phyloP scores from a whole-genome alignment of 2,113 vertebrate species.

The Pygathrix nemaeus region DNA sequence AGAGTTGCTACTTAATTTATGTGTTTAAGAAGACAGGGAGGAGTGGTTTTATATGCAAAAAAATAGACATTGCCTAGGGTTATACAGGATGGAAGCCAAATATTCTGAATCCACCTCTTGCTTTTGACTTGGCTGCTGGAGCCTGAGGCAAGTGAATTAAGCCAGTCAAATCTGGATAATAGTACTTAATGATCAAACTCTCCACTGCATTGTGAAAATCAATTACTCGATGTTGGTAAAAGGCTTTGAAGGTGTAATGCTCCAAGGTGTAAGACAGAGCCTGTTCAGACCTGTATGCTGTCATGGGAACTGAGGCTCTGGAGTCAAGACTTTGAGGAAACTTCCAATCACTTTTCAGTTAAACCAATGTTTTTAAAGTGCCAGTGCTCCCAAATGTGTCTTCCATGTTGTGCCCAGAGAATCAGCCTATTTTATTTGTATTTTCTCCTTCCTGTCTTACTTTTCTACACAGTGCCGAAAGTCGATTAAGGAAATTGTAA shows the following conservation, averaged over 20 bases:
- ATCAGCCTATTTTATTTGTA: not conserved
- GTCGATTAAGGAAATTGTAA: not conserved
- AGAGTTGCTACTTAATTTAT: not conserved
- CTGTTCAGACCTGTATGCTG: conserved; percentile 38
- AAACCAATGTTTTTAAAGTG: conserved; percentile 39
- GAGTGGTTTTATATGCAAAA: not conserved
- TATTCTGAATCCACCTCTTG: conserved; percentile 4
- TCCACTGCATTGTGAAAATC: not conserved
- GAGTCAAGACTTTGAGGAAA: not conserved
- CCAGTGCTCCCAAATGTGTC: conserved; percentile 9
- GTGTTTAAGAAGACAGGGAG: not conserved
- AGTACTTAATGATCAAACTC: conserved; percentile 36
- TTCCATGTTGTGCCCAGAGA: not conserved
- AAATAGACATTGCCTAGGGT: not conserved
- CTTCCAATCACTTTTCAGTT: not conserved
- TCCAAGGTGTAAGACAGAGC: not conserved
- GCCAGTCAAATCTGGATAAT: conserved; percentile 22
- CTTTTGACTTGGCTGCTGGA: not conserved
- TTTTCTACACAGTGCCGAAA: not conserved
- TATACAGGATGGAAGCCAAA: not conserved
- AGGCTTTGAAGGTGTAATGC: conserved; percentile 35
- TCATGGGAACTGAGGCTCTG: not conserved
- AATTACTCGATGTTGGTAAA: conserved; percentile 14
- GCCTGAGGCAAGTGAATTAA: conserved; percentile 32
- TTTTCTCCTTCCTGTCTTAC: not conserved